Evolutionary conservation across 2,113 vertebrate species (phyloP), one percentile per base, ranked within the genome.

Genomic region (Archilochus colubris): DNA sequence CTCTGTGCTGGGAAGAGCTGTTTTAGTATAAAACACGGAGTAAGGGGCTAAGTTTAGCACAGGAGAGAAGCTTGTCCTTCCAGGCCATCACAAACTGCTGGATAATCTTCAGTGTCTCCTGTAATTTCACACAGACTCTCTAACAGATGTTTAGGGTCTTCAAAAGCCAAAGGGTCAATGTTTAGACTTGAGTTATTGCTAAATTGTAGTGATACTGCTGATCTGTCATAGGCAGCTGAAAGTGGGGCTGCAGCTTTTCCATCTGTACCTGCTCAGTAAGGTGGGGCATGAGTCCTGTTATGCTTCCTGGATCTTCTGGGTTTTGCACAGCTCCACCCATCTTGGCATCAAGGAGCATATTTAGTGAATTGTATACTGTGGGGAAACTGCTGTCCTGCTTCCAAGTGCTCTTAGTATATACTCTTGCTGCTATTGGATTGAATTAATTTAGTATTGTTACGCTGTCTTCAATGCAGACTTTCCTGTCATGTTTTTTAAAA

Each of bases 111-210:
- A 20, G 43, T 55, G 33, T 63, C 80, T 70, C 2, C 0, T 81
- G 59, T 70, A 55, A 70, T 88, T 93, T 81, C 77, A 77, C 55
- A 28, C 86, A 83, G 72, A 22, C 51, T 67, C 88, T 67, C 73
- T 81, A 63, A 61, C 73, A 81, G 62, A 77, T 31, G 36, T 44
- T 85, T 82, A 38, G 66, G 38, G 55, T 80, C 82, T 80, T 62
- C 43, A 86, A 91, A 85, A 95, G 82, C 51, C 84, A 89, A 89
- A 89, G 21, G 67, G 70, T 59, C 85, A 83, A 68, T 50, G 33
- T 48, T 94, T 69, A 74, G 72, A 44, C 50, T 73, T 16, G 64
- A 81, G 50, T 77, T 86, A 70, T 69, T 83, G 38, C 62, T 67
- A 46, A 90, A 95, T 88, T 62, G 43, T 10, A 83, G 55, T 2